A percentile compares a stretch with the other conserved stretches of the same genome.
Evolutionary conservation across 2,888 invertebrate species (phyloP).

Genomic region (Cinara cedri): DNA sequence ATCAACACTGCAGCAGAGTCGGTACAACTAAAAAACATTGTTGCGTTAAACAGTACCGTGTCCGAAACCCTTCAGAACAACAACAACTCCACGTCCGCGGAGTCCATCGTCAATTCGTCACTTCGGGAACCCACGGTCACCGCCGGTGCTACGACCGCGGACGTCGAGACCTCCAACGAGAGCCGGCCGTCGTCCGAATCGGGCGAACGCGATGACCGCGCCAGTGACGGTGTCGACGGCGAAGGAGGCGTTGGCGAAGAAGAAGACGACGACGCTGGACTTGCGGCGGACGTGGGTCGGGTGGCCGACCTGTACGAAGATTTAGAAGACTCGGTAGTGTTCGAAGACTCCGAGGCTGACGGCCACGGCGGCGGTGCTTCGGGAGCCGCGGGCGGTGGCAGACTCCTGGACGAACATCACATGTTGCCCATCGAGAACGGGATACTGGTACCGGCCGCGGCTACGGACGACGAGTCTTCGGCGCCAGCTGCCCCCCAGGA

Average conservation of each 20-base stretch:
- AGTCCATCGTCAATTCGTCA: no score
- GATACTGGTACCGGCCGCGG: not conserved
- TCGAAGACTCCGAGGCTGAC: constrained; percentile 16
- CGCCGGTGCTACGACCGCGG: no score
- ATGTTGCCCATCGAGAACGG: not conserved
- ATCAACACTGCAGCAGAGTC: no score
- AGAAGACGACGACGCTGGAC: not conserved
- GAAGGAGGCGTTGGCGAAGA: not conserved
- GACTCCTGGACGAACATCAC: not conserved
- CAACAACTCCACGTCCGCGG: not conserved
- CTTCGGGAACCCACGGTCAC: not conserved
- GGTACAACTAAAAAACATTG: no score
- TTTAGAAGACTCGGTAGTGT: constrained; percentile 39
- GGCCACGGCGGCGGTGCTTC: not conserved
- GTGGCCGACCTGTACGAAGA: constrained; percentile 38
- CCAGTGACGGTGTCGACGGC: not conserved
- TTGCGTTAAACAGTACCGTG: not conserved
- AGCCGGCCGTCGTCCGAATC: not conserved
- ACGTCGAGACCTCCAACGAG: not conserved
- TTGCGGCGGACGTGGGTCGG: not conserved
- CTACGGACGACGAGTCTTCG: not conserved
- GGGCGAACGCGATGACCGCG: not conserved
- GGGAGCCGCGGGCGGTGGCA: not conserved
- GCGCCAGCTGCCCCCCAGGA: not conserved
- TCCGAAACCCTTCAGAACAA: not conserved